phyloP scores from a whole-genome alignment of 2,888 invertebrate species.

The Napeogenes sylphis region DNA sequence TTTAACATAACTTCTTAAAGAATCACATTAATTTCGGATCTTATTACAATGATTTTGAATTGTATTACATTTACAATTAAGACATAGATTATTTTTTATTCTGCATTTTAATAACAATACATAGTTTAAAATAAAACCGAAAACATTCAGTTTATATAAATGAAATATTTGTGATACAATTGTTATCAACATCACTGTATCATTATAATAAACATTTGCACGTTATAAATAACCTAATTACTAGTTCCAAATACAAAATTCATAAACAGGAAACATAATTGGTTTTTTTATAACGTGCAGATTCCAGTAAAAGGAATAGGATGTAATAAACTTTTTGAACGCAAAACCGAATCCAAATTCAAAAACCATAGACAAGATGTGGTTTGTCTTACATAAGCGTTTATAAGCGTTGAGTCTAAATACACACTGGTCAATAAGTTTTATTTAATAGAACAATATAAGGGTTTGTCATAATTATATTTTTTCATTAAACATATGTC shows the following conservation, averaged over 20 bases:
- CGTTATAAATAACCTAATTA: constrained; percentile 11
- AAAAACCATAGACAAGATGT: constrained; percentile 34
- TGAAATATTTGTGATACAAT: too few species aligned
- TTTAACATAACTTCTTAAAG: too few species aligned
- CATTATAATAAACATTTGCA: background rate
- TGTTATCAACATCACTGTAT: too few species aligned
- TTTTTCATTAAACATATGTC: too few species aligned
- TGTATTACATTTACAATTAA: too few species aligned
- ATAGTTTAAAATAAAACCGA: too few species aligned
- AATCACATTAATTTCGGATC: too few species aligned
- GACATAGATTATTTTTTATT: too few species aligned
- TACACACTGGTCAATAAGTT: constrained; percentile 62
- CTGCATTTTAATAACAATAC: too few species aligned
- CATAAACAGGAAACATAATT: background rate
- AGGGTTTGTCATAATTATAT: background rate
- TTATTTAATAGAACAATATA: constrained; percentile 59
- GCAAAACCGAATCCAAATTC: constrained; percentile 35
- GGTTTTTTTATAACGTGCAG: constrained; percentile 11
- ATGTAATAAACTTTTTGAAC: constrained; percentile 14
- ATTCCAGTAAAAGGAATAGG: constrained; percentile 6
- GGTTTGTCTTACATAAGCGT: constrained; percentile 34
- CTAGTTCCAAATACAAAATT: background rate
- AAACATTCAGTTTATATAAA: too few species aligned
- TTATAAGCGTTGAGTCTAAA: constrained; percentile 66
- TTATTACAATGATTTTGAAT: too few species aligned